A percentile compares a stretch with the other conserved stretches of the same genome.
phyloP scores from a whole-genome alignment of 1,140 invertebrate genomes.

The Drosophila kanapiae region DNA sequence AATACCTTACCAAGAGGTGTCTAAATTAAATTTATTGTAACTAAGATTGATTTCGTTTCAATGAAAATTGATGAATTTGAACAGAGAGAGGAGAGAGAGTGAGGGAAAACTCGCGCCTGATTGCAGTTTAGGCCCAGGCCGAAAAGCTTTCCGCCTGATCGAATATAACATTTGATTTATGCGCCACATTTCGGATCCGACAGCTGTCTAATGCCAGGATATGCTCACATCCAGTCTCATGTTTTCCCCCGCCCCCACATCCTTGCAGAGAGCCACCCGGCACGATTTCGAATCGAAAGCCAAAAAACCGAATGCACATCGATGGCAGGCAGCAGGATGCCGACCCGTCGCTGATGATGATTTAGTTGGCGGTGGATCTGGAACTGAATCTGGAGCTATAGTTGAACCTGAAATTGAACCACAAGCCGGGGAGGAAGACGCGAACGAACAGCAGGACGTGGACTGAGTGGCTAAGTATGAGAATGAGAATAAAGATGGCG shows the following conservation, averaged over 20 bases:
- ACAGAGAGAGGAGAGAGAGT: background rate
- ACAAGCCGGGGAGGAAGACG: background rate
- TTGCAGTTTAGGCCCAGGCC: constrained; percentile 21
- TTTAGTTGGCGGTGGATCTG: constrained; percentile 29
- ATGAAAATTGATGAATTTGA: constrained; percentile 43
- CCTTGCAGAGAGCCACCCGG: constrained; percentile 24
- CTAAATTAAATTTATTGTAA: constrained; percentile 17
- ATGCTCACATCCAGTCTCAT: constrained; percentile 25
- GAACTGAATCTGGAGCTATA: constrained; percentile 19
- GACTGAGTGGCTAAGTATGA: background rate
- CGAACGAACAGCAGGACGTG: constrained; percentile 25
- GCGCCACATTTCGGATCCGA: constrained; percentile 52
- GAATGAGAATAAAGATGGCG: constrained; percentile 20
- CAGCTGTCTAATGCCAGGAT: constrained; percentile 68
- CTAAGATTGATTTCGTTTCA: constrained; percentile 21
- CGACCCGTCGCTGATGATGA: constrained; percentile 39
- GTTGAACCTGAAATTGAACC: constrained; percentile 23
- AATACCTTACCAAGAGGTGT: background rate
- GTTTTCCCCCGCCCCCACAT: background rate
- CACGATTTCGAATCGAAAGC: constrained; percentile 46
- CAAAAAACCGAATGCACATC: constrained; percentile 61
- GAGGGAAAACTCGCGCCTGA: constrained; percentile 1
- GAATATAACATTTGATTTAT: constrained; percentile 67
- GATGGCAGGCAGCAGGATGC: constrained; percentile 24
- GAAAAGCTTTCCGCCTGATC: constrained; percentile 31